A percentile compares a stretch with the other conserved stretches of the same genome.
These are phyloP conservation scores for Seriola aureovittata DNA, from an alignment of 2,113 vertebrate species.

Conservation along the genomic window DNA sequence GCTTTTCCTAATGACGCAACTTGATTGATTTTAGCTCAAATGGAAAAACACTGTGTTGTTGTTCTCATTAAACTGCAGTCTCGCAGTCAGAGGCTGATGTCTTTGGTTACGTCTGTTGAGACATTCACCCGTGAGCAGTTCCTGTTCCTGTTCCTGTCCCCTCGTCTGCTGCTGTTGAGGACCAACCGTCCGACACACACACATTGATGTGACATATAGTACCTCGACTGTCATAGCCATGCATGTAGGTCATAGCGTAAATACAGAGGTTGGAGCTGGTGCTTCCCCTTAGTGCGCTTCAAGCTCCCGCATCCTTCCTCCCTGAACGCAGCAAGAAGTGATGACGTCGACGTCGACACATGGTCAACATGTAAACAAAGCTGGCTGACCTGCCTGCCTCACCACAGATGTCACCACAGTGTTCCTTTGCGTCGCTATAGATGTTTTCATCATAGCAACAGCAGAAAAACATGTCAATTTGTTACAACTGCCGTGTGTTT, in stretches of 20 bases:
- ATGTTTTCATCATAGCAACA: slow-evolving; percentile 39
- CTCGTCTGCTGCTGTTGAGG: slow-evolving; percentile 34
- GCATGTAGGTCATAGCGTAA: slow-evolving; percentile 75
- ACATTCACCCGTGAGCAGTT: slow-evolving; percentile 68
- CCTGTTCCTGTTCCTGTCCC: slow-evolving; percentile 76
- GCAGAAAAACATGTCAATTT: slow-evolving; percentile 17
- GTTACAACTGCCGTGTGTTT: not conserved
- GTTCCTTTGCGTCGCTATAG: slow-evolving; percentile 43
- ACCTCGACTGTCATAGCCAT: slow-evolving; percentile 35
- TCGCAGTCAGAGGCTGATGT: slow-evolving; percentile 32
- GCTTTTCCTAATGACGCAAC: not conserved
- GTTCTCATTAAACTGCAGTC: slow-evolving; percentile 26
- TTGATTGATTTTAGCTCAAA: slow-evolving; percentile 5
- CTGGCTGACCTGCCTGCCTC: slow-evolving; percentile 44
- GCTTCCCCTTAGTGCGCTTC: slow-evolving; percentile 60
- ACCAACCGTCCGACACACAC: slow-evolving; percentile 45
- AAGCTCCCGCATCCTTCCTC: slow-evolving; percentile 70
- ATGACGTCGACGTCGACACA: slow-evolving; percentile 50
- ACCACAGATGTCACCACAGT: slow-evolving; percentile 60
- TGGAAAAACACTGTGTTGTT: slow-evolving; percentile 49
- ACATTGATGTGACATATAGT: slow-evolving; percentile 38
- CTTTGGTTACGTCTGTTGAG: slow-evolving; percentile 66
- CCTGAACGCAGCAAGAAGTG: slow-evolving; percentile 10
- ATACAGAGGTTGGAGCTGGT: slow-evolving; percentile 60
- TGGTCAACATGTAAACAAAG: slow-evolving; percentile 76